Conservation (phyloP, 2,888 invertebrate species). For the Minunthozetes semirufus region DNA sequence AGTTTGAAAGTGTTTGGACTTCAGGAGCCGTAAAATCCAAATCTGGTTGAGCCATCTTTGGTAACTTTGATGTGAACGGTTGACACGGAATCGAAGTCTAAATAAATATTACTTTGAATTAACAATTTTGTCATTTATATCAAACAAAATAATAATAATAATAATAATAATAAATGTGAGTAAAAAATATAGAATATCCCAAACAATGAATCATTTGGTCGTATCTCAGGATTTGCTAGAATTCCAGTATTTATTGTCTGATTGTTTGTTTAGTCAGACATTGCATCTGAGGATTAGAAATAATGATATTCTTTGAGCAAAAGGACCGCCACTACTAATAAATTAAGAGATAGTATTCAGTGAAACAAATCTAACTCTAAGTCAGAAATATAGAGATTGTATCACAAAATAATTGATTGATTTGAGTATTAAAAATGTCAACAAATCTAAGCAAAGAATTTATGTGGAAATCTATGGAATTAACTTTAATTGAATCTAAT, state of each 20-base stretch:
- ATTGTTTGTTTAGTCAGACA: neutral
- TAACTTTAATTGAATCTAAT: too few species aligned
- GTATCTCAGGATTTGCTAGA: neutral
- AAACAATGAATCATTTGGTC: too few species aligned
- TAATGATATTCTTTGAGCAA: neutral
- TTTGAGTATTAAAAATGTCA: too few species aligned
- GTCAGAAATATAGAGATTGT: too few species aligned
- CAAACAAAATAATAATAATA: neutral
- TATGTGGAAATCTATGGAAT: too few species aligned
- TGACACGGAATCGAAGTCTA: conserved; percentile 71
- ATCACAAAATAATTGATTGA: too few species aligned
- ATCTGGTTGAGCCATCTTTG: conserved; percentile 89
- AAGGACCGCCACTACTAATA: neutral
- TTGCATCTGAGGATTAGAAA: neutral
- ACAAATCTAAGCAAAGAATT: too few species aligned
- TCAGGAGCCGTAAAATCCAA: conserved; percentile 92
- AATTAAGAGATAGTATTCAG: too few species aligned
- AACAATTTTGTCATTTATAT: neutral
- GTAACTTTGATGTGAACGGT: conserved; percentile 81
- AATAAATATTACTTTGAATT: conserved; percentile 39
- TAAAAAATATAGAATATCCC: too few species aligned
- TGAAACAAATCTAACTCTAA: too few species aligned
- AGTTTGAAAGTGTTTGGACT: conserved; percentile 71
- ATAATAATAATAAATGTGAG: too few species aligned
- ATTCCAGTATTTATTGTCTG: neutral